Evolutionary conservation across 2,797 vertebrate species (phyloP), one percentile per base, ranked within the genome.

Genomic region (Myiothlypis coronata): DNA sequence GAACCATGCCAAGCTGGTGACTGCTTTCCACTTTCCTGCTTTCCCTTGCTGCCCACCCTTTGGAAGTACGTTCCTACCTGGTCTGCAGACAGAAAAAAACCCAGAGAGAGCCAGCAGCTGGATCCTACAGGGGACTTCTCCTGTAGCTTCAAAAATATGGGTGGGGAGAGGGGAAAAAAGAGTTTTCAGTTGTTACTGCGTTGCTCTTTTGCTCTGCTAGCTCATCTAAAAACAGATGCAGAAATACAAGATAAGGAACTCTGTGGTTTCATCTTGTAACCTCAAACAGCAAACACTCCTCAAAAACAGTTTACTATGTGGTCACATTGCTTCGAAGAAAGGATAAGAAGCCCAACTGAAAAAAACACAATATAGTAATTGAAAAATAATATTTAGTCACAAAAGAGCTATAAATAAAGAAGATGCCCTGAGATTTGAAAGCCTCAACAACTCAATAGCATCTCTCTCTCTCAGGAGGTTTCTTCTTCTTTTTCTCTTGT

Each of bases 61-160:
- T 1, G 0, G 49, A 91, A 72, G 15, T 34, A 16, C 4, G 6
- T 89, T 91, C 96, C 83, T 98, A 98, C 98, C 98, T 98, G 98
- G 97, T 96, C 97, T 91, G 77, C 72, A 96, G 89, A 98, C 97
- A 92, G 19, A 18, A 98, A 97, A 96, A 98, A 98, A 98, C 47
- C 94, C 98, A 88, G 98, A 97, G 63, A 96, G 93, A 76, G 97
- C 94, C 96, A 97, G 94, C 74, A 98, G 96, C 98, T 98, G 98
- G n/a, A 97, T 95, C 97, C 97, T 65, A 97, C 97, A 44, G 97
- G 97, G 72, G 96, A 97, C 91, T 98, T 98, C 97, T 98, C 97
- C 96, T 87, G 91, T 13, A 98, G 97, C 96, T 98, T 97, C 96
- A 94, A 95, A 80, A 98, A 97, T 83, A 77, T 60, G 97, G 94